Conservation (phyloP, 2,113 vertebrate genomes). For the Antechinus stuartii region DNA sequence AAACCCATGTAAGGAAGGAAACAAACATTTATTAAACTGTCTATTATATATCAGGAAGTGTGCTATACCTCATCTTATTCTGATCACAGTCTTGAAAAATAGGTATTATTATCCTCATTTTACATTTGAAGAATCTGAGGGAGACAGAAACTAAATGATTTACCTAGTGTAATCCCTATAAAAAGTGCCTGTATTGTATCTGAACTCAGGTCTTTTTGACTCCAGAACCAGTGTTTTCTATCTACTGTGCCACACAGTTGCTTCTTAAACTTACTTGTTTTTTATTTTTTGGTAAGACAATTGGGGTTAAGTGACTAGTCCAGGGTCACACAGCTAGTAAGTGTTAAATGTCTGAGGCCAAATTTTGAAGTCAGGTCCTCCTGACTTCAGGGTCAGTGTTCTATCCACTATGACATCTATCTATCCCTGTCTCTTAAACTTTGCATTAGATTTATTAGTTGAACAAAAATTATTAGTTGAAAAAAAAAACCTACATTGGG, state of each 20-base stretch:
- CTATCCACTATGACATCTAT: background rate
- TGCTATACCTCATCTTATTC: background rate
- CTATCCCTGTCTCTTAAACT: background rate
- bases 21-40: background rate
- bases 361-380: background rate
- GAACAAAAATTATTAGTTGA: too few relatives aligned
- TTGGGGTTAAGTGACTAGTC: background rate
- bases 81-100: background rate
- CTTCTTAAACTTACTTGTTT: too few relatives aligned
- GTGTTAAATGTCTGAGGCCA: background rate
- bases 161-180: too few relatives aligned
- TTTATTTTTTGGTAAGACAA: too few relatives aligned
- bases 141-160: background rate
- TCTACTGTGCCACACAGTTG: too few relatives aligned
- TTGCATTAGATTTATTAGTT: background rate
- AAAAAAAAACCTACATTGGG: too few relatives aligned
- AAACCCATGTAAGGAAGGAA: background rate
- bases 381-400: background rate
- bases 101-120: background rate
- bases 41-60: background rate
- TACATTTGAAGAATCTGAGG: background rate
- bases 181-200: too few relatives aligned
- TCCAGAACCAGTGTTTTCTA: too few relatives aligned
- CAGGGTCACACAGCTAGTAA: background rate
- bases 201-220: too few relatives aligned